These are phyloP conservation scores for Tetranychus truncatus DNA, from an alignment of 2,888 invertebrate genomes.

Conservation along the genomic window DNA sequence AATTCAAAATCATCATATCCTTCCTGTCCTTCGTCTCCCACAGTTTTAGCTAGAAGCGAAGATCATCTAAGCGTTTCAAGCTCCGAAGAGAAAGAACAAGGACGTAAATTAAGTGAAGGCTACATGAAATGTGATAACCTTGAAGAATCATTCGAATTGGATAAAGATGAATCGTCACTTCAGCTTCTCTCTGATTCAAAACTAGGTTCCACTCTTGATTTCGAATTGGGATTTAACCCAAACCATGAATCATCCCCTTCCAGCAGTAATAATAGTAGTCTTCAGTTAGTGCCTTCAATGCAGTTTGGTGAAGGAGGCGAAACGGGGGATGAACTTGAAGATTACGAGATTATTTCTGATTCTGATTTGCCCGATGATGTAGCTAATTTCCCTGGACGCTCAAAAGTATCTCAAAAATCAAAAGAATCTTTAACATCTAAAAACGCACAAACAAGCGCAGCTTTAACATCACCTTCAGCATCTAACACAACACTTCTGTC, in stretches of 20 bases:
- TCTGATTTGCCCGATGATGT: not conserved
- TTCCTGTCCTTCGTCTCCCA: too few species aligned
- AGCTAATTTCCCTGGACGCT: not conserved
- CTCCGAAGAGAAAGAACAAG: not conserved
- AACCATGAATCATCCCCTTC: not conserved
- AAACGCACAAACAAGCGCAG: not conserved
- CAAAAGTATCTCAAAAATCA: not conserved
- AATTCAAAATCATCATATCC: not conserved
- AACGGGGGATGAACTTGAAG: not conserved
- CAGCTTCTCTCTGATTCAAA: not conserved
- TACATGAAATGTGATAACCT: not conserved
- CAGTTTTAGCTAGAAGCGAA: too few species aligned
- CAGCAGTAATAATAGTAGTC: not conserved
- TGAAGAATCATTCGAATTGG: not conserved
- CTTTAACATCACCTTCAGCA: not conserved
- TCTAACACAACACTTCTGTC: not conserved
- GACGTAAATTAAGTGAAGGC: not conserved
- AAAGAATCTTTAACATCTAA: not conserved
- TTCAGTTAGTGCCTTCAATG: conserved; percentile 1
- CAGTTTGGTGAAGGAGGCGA: not conserved
- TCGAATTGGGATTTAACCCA: not conserved
- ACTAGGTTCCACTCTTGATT: not conserved
- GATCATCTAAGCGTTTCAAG: not conserved
- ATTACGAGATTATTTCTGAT: conserved; percentile 2
- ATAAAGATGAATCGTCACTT: not conserved